Evolutionary conservation across 2,888 invertebrate genomes (phyloP).

Genomic region (Campoletis raptor): DNA sequence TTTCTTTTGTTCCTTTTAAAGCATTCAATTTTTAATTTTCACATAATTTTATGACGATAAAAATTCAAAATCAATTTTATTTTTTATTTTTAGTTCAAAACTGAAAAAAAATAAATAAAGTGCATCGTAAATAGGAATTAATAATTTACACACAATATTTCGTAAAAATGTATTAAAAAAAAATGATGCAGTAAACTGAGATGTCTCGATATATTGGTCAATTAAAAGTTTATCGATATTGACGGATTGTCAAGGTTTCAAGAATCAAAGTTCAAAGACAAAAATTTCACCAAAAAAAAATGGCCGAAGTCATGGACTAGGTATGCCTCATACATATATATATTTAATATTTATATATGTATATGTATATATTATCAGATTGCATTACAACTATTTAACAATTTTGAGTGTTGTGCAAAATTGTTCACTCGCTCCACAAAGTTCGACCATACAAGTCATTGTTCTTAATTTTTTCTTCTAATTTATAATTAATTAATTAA

Average conservation of each 20-base stretch:
- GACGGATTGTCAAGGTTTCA: background rate
- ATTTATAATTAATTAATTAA: background rate
- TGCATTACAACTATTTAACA: constrained; percentile 65
- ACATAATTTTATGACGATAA: too few species aligned
- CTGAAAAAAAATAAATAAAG: too few species aligned
- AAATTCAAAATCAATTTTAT: too few species aligned
- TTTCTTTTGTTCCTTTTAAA: background rate
- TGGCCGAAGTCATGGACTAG: background rate
- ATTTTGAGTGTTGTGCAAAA: constrained; percentile 67
- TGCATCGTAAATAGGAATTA: background rate
- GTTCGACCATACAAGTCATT: constrained; percentile 26
- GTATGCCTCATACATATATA: background rate
- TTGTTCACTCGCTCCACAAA: constrained; percentile 56
- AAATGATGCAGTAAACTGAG: background rate
- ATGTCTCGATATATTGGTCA: background rate
- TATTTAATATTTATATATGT: background rate
- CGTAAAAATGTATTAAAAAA: background rate
- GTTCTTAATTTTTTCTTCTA: constrained; percentile 18
- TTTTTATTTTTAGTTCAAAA: background rate
- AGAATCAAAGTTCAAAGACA: background rate
- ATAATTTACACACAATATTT: background rate
- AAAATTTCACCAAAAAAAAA: background rate
- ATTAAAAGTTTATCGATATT: background rate
- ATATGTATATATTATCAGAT: constrained; percentile 38
- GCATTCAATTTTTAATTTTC: too few species aligned